A percentile compares a stretch with the other conserved stretches of the same genome.
phyloP scores from a whole-genome alignment of 2,113 vertebrate species.

The Leucopsar rothschildi region DNA sequence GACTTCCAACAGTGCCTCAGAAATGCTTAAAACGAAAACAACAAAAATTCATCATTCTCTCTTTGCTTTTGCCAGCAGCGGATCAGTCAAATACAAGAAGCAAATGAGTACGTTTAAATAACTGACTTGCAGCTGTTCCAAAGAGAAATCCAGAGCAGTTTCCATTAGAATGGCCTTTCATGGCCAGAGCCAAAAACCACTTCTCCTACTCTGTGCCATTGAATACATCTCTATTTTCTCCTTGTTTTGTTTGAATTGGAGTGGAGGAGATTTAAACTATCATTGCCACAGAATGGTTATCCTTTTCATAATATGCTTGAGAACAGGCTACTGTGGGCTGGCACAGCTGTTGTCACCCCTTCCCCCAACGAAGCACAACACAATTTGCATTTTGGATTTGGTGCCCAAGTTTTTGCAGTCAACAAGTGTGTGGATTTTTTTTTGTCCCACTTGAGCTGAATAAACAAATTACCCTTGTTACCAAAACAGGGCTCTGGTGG shows the following conservation, averaged over 20 bases:
- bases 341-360: background rate
- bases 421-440: background rate
- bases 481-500: background rate
- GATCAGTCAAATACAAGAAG: constrained; percentile 42
- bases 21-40: constrained; percentile 22
- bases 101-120: constrained; percentile 58
- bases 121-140: constrained; percentile 54
- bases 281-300: background rate
- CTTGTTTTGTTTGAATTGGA: background rate
- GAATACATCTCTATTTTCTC: constrained; percentile 5
- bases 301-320: background rate
- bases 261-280: background rate
- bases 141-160: constrained; percentile 44
- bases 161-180: constrained; percentile 31
- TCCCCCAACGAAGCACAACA: background rate
- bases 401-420: background rate
- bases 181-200: constrained; percentile 12
- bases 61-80: constrained; percentile 52
- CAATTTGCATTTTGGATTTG: background rate
- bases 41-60: constrained; percentile 3
- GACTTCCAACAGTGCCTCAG: constrained; percentile 15
- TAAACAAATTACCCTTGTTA: background rate
- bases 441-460: background rate
- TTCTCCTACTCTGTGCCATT: constrained; percentile 28
- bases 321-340: background rate